These are phyloP conservation scores for Tachuris rubrigastra DNA, from an alignment of 2,113 vertebrate genomes.

Conservation along the genomic window DNA sequence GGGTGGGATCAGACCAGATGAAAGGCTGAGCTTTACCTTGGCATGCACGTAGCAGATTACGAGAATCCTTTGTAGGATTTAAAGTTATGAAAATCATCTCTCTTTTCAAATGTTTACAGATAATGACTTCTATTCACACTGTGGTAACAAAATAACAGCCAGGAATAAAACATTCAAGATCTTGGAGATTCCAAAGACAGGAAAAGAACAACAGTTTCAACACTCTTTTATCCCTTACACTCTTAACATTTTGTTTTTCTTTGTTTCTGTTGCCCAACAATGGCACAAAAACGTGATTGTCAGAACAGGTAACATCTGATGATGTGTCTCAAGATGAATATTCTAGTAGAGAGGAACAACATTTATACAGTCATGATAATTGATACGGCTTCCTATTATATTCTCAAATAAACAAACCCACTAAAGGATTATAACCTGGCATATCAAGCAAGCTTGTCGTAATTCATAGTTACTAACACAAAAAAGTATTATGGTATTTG, in stretches of 20 bases:
- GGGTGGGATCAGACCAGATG: conserved; percentile 67
- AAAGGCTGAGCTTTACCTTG: conserved; percentile 45
- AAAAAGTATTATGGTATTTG: conserved; percentile 49
- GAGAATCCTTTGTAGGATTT: conserved; percentile 58
- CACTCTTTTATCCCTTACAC: conserved; percentile 65
- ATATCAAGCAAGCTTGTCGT: conserved; percentile 56
- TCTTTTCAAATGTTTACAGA: conserved; percentile 37
- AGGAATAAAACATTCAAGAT: conserved; percentile 54
- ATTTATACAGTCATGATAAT: conserved; percentile 57
- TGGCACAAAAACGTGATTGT: conserved; percentile 53
- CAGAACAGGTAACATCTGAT: conserved; percentile 64
- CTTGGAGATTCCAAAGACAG: conserved; percentile 53
- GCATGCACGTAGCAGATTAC: conserved; percentile 37
- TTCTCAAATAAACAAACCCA: conserved; percentile 60
- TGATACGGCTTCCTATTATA: conserved; percentile 63
- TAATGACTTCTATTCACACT: conserved; percentile 59
- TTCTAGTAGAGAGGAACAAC: conserved; percentile 56
- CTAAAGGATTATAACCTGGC: conserved; percentile 50
- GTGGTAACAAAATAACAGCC: conserved; percentile 53
- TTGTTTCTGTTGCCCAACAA: conserved; percentile 66
- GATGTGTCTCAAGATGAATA: conserved; percentile 47
- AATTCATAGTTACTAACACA: conserved; percentile 40
- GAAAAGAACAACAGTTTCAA: conserved; percentile 42
- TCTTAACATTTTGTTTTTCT: conserved; percentile 61
- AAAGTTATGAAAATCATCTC: conserved; percentile 63